Evolutionary conservation across 2,797 vertebrate genomes (phyloP).

Genomic region (Emydoidea blandingii): DNA sequence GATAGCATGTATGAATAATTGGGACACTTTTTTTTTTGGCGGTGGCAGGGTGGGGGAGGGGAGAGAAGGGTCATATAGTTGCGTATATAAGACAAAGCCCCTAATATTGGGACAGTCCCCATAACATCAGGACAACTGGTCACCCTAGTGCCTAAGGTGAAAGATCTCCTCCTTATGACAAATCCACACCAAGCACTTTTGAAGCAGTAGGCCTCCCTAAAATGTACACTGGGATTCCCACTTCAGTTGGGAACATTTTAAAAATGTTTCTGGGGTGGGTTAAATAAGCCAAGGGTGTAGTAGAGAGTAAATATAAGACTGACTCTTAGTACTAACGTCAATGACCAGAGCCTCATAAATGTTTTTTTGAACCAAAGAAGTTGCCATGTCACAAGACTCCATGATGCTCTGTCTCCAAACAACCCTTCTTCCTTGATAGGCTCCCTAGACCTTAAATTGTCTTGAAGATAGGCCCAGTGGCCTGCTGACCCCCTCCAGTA

Average conservation of each 20-base stretch:
- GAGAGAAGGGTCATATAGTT: too few relatives aligned
- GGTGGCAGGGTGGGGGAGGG: too few relatives aligned
- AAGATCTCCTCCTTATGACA: not conserved
- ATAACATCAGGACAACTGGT: not conserved
- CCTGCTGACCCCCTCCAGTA: slow-evolving; percentile 2
- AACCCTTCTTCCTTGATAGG: not conserved
- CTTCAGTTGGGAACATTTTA: not conserved
- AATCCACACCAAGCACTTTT: not conserved
- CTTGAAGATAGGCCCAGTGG: not conserved
- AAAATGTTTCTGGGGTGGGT: not conserved
- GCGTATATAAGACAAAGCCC: not conserved
- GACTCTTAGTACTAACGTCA: not conserved
- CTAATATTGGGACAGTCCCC: not conserved
- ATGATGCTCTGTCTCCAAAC: not conserved
- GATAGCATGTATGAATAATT: not conserved
- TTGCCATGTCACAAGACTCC: not conserved
- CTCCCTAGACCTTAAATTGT: not conserved
- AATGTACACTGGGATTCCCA: not conserved
- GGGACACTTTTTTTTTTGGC: not conserved
- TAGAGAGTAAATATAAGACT: not conserved
- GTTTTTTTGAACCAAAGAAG: slow-evolving; percentile 21
- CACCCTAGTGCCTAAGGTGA: not conserved
- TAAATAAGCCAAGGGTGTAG: not conserved
- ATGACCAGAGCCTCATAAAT: not conserved
- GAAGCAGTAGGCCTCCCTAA: not conserved